These are phyloP conservation scores for Passer montanus DNA, from an alignment of 2,113 vertebrate genomes.

Conservation along the genomic window DNA sequence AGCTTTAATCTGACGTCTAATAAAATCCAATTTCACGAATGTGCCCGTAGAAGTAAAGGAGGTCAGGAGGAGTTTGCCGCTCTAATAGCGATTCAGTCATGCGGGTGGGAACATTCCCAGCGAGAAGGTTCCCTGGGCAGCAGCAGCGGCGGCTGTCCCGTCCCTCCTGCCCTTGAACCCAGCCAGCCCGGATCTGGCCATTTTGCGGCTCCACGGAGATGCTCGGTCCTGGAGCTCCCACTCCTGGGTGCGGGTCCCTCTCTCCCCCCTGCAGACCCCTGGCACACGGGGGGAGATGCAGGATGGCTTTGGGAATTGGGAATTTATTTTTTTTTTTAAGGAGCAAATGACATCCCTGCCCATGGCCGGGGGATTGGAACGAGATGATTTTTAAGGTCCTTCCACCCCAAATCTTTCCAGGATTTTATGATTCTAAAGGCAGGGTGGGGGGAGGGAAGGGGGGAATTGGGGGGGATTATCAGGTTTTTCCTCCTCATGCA, in stretches of 20 bases:
- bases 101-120: not conserved
- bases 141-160: not conserved
- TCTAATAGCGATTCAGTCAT: not conserved
- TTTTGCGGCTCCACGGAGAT: not conserved
- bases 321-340: not conserved
- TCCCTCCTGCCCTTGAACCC: not conserved
- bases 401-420: not conserved
- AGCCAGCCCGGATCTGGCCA: not conserved
- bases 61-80: not conserved
- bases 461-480: not conserved
- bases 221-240: not conserved
- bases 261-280: not conserved
- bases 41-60: not conserved
- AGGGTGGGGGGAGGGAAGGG: not conserved
- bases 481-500: not conserved
- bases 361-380: not conserved
- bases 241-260: not conserved
- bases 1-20: constrained; percentile 5
- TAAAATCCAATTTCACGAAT: constrained; percentile 27
- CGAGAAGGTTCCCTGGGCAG: not conserved
- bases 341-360: not conserved
- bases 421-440: not conserved
- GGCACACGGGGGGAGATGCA: not conserved
- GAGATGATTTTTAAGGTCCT: not conserved
- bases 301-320: not conserved